Base-by-base conservation (phyloP, 2,888 invertebrate genomes). In the Psylliodes chrysocephalus region DNA sequence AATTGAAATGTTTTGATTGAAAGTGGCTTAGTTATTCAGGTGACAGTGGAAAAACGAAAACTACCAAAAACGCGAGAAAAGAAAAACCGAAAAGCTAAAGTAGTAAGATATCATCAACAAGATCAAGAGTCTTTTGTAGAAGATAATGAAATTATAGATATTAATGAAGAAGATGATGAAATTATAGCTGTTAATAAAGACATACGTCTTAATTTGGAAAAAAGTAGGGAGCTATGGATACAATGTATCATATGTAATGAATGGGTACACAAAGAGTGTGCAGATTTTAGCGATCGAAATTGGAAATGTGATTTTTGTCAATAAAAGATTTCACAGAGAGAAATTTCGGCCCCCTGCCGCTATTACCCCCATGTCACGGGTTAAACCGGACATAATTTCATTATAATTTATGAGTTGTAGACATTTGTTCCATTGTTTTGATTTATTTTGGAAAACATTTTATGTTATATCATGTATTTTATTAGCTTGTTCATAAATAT, bases 131-230 rank as follows among this genome's bases (percentile, higher is more conserved):
- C 5, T 10, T 40, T 40, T 18, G 25, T 22, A 22, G 19, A 53
- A 12, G 38, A 52, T 1, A 22, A 38, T 38, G 28, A 18, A 25
- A 12, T 17, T 52, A 33, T 17, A 1, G 18, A 35, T 30, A 38
- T 60, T 40, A 22, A 30, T 38, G n/a, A n/a, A n/a, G 40, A 25
- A 60, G 51, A 35, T 51, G 52, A 52, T 10, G n/a, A n/a, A n/a
- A n/a, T 40, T 8, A 54, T 42, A 51, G n/a, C n/a, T n/a, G n/a
- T n/a, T n/a, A n/a, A n/a, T 52, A 52, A n/a, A n/a, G n/a, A n/a
- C n/a, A n/a, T n/a, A n/a, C n/a, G 60, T 22, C n/a, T n/a, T n/a
- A n/a, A 25, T 30, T 47, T 47, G 59, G 59, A 15, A 59, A 59
- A 49, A 10, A 46, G 7, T 47, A 28, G 47, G 51, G 51, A 14